A percentile compares a stretch with the other conserved stretches of the same genome.
phyloP scores from a whole-genome alignment of 1,140 invertebrate genomes.

The Cyphomyrmex costatus region DNA sequence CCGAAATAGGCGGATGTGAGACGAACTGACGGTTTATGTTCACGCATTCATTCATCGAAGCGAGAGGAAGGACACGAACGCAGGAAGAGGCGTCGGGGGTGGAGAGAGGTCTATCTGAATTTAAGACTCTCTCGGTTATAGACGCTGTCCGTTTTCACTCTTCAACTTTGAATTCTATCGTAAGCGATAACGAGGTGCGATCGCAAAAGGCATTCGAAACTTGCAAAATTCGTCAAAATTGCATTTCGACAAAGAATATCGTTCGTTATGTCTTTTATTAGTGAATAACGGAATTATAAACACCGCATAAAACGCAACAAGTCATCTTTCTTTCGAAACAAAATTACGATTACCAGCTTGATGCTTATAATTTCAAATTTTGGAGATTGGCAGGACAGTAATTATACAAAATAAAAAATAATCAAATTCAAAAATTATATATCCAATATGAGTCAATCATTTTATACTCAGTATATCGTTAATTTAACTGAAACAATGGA shows the following conservation, averaged over 20 bases:
- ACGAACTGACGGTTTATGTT: conserved; percentile 60
- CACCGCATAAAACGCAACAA: neutral
- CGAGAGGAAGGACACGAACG: conserved; percentile 48
- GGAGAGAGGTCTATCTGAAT: conserved; percentile 49
- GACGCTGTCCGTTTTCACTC: conserved; percentile 26
- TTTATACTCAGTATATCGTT: too few species aligned
- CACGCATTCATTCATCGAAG: conserved; percentile 70
- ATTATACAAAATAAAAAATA: too few species aligned
- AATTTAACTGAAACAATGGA: too few species aligned
- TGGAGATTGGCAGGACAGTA: neutral
- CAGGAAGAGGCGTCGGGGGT: neutral
- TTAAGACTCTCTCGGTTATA: conserved; percentile 28
- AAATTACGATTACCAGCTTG: neutral
- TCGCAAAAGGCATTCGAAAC: neutral
- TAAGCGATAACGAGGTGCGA: neutral
- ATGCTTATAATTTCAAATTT: neutral
- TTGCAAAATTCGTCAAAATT: neutral
- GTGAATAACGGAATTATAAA: neutral
- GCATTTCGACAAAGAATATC: neutral
- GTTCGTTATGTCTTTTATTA: neutral
- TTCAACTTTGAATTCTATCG: neutral
- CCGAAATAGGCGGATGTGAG: conserved; percentile 74
- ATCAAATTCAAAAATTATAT: too few species aligned
- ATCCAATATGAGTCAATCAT: too few species aligned
- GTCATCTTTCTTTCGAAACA: neutral